phyloP scores from a whole-genome alignment of 2,113 vertebrate species.

The Bagarius yarrelli region DNA sequence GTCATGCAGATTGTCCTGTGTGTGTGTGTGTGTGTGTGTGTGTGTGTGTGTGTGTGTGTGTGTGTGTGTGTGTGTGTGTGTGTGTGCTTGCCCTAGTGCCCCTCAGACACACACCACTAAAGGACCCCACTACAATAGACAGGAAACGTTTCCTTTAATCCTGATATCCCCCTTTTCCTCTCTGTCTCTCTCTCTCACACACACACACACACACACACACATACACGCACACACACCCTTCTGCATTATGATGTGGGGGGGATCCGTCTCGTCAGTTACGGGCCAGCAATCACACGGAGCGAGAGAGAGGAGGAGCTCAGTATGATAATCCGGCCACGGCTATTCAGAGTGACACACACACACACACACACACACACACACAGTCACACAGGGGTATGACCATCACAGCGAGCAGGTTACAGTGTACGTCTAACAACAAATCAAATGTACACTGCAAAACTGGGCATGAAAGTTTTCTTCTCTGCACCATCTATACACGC shows the following conservation, averaged over 20 bases:
- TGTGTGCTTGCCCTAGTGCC: conserved; percentile 63
- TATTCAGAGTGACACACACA: conserved; percentile 48
- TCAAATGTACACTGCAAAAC: background rate
- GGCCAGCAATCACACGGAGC: conserved; percentile 75
- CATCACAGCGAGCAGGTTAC: background rate
- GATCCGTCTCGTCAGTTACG: conserved; percentile 77
- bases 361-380: conserved; percentile 41
- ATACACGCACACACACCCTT: conserved; percentile 49
- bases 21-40: conserved; percentile 31
- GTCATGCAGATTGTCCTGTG: conserved; percentile 25
- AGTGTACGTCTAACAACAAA: background rate
- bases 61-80: conserved; percentile 61
- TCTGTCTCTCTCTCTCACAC: background rate
- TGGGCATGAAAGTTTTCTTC: background rate
- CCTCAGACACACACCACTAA: conserved; percentile 43
- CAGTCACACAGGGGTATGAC: conserved; percentile 1
- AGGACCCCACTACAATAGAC: conserved; percentile 71
- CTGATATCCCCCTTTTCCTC: conserved; percentile 48
- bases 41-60: conserved; percentile 34
- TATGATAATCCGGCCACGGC: conserved; percentile 53
- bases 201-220: conserved; percentile 54
- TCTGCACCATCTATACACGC: background rate
- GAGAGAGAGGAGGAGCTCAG: conserved; percentile 49
- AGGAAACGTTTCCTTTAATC: conserved; percentile 79
- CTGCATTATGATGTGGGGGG: conserved; percentile 60